Conservation (phyloP, 2,113 vertebrate species). For the Hippopotamus amphibius region DNA sequence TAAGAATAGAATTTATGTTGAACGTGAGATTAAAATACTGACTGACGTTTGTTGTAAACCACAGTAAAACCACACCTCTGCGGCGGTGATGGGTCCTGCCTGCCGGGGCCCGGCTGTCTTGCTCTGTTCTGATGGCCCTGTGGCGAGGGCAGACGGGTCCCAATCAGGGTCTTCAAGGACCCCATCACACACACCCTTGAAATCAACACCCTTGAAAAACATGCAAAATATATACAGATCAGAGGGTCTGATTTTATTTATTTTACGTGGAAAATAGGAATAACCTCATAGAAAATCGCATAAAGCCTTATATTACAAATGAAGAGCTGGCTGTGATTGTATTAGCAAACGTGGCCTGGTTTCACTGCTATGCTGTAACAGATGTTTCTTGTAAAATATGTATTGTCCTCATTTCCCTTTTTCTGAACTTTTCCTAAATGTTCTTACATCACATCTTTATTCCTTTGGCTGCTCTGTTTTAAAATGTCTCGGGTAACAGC, state of each 20-base stretch:
- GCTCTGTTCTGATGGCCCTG: background rate
- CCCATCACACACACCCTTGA: rapidly evolving
- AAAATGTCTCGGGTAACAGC: rapidly evolving
- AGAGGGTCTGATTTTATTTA: background rate
- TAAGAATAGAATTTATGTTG: background rate
- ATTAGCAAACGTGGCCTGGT: rapidly evolving
- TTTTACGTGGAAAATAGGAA: background rate
- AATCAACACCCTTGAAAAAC: background rate
- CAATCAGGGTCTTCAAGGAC: rapidly evolving
- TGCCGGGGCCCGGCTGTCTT: background rate
- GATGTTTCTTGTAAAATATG: background rate
- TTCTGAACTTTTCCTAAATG: background rate
- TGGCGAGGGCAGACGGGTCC: rapidly evolving
- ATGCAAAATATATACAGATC: rapidly evolving
- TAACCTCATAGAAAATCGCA: no score
- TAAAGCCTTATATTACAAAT: rapidly evolving
- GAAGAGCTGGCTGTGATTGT: rapidly evolving
- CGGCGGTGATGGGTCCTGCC: background rate
- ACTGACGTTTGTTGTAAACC: background rate
- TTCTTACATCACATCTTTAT: rapidly evolving
- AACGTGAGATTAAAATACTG: background rate
- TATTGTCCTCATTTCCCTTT: background rate
- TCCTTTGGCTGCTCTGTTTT: background rate
- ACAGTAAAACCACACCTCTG: rapidly evolving
- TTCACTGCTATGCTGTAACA: rapidly evolving